Conservation (phyloP, 2,797 vertebrate genomes). For the Brachymystax lenok region DNA sequence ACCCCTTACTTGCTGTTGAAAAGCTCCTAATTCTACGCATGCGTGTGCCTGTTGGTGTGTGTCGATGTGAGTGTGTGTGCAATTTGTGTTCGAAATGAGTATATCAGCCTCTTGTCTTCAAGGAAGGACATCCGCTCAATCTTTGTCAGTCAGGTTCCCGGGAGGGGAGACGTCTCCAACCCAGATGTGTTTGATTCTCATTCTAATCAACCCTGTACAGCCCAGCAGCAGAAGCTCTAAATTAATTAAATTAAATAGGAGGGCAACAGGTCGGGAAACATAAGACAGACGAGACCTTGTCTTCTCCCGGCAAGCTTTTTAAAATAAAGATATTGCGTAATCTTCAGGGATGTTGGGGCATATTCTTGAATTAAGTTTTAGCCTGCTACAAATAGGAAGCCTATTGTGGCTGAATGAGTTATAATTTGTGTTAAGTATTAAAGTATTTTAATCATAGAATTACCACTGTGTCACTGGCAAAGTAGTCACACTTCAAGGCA, state of each 20-base stretch:
- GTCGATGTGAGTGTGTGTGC: slow-evolving; percentile 18
- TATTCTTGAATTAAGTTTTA: background rate
- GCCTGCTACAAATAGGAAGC: slow-evolving; percentile 20
- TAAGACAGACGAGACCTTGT: slow-evolving; percentile 29
- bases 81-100: slow-evolving; percentile 72
- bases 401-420: background rate
- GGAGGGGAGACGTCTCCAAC: slow-evolving; percentile 50
- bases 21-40: slow-evolving; percentile 44
- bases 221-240: slow-evolving; percentile 56
- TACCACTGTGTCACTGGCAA: background rate
- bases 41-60: slow-evolving; percentile 25
- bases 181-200: slow-evolving; percentile 55
- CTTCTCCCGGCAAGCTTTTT: slow-evolving; percentile 27
- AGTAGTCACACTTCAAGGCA: background rate
- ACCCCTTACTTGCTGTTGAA: slow-evolving; percentile 46
- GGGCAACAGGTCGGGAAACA: slow-evolving; percentile 27
- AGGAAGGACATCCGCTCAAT: slow-evolving; percentile 69
- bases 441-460: background rate
- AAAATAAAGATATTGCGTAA: slow-evolving; percentile 27
- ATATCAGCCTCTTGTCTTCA: slow-evolving; percentile 74
- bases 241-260: slow-evolving; percentile 65
- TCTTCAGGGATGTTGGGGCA: slow-evolving; percentile 24
- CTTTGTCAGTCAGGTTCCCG: slow-evolving; percentile 68
- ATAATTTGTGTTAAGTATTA: background rate
- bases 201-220: slow-evolving; percentile 68